Evolutionary conservation across 2,113 vertebrate genomes (phyloP).

Genomic region (Nothocercus julius): DNA sequence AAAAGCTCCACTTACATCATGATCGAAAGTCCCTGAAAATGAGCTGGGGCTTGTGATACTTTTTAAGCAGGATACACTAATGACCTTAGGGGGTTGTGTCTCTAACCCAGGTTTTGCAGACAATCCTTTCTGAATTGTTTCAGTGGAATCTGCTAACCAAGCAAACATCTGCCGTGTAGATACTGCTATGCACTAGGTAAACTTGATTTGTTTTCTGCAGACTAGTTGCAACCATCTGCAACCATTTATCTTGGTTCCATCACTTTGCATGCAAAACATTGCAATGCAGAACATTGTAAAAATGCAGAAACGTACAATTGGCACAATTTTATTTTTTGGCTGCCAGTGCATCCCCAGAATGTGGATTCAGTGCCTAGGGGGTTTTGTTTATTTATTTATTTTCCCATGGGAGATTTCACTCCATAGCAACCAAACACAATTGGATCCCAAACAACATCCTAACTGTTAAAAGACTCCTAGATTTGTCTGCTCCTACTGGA

Average conservation of each 20-base stretch:
- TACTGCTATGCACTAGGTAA: background rate
- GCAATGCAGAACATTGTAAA: background rate
- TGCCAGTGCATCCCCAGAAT: constrained; percentile 9
- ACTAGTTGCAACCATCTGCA: constrained; percentile 23
- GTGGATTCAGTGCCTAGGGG: background rate
- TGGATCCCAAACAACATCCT: background rate
- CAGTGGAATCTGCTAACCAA: constrained; percentile 12
- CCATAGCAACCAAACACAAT: background rate
- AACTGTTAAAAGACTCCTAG: background rate
- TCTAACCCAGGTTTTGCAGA: background rate
- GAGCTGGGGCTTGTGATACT: background rate
- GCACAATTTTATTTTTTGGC: background rate
- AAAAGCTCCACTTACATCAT: background rate
- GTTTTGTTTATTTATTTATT: background rate
- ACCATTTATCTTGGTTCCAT: constrained; percentile 35
- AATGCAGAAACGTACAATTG: background rate
- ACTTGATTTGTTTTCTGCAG: constrained; percentile 1
- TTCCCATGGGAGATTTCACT: background rate
- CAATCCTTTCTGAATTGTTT: background rate
- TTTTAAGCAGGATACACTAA: background rate
- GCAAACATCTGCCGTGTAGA: background rate
- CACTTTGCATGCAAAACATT: background rate
- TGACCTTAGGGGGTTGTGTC: background rate
- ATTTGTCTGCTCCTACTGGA: background rate
- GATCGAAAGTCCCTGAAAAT: background rate